Base-by-base conservation (phyloP, 2,113 vertebrate genomes). In the Sebastes fasciatus region DNA sequence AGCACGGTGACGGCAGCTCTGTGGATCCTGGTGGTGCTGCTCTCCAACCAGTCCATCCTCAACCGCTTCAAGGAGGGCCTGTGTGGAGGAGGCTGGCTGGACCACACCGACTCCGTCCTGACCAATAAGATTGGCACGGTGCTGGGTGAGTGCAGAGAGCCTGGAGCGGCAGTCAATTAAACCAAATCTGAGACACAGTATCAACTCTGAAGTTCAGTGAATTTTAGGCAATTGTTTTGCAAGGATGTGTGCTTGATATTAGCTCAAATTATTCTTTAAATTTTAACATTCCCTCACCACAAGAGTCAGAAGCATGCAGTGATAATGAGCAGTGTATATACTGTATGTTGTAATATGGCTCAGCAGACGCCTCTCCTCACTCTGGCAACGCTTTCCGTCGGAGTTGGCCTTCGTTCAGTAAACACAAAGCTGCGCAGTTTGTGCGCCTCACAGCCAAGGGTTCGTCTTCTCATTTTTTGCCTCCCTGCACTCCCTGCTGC, bases 121-220 rank as follows among this genome's bases (percentile, higher is more conserved):
- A 99, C 98, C 75, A 99, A 99, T 70, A 99, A 99, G 93, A 99
- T 99, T 0, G 98, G 98, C 54, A 99, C 98, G 1, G 98, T 99
- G 55, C 95, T 99, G 94, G 98, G 98, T 99, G 96, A 81, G 97
- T 78, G 13, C 2, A 4, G 6, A 1, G 19, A 4, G 23, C 34
- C 68, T 8, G 34, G 3, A 34, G 34, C 34, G 34, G 34, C 34
- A 34, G 34, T 34, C 34, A 34, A 34, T 34, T 34, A 34, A 34
- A 34, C 34, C 34, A 34, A 34, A 34, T 40, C 16, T 68, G 23
- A 7, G 12, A 17, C 57, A 40, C 63, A 40, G 1, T 42, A 14
- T 23, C 17, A 16, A 62, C 12, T 10, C 19, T 8, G 14, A 51
- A 45, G 10, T 72, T 42, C 0, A 42, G 23, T n/a, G 9, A 4